These are phyloP conservation scores for Myotis brandtii DNA, from an alignment of 2,113 vertebrate genomes.

Conservation along the genomic window DNA sequence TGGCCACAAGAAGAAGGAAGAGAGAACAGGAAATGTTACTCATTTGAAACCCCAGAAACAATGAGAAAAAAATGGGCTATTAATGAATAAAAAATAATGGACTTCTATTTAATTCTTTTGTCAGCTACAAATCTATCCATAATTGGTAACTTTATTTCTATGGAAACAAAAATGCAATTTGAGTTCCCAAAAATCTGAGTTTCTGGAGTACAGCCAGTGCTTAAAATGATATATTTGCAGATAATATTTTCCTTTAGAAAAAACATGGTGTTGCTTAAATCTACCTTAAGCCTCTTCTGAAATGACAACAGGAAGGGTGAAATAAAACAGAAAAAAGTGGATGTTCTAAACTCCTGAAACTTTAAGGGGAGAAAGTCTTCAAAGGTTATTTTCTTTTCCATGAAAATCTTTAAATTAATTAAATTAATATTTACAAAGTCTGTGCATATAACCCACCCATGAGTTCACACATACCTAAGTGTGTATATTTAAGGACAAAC, in stretches of 20 bases:
- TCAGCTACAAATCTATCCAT: slow-evolving; percentile 36
- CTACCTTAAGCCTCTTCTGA: slow-evolving; percentile 33
- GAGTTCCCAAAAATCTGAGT: slow-evolving; percentile 24
- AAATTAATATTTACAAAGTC: background rate
- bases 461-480: background rate
- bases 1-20: slow-evolving; percentile 52
- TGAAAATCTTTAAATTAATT: background rate
- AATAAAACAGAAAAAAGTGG: slow-evolving; percentile 17
- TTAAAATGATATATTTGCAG: slow-evolving; percentile 36
- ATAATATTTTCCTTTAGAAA: slow-evolving; percentile 40
- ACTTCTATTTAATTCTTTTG: slow-evolving; percentile 14
- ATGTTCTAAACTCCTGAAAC: background rate
- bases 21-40: slow-evolving; percentile 53
- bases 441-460: background rate
- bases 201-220: slow-evolving; percentile 27
- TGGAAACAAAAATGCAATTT: slow-evolving; percentile 27
- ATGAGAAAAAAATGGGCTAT: background rate
- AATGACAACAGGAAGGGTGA: slow-evolving; percentile 6
- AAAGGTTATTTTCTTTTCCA: background rate
- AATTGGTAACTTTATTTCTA: slow-evolving; percentile 55
- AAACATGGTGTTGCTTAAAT: slow-evolving; percentile 40
- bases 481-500: slow-evolving; percentile 23
- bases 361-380: background rate
- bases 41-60: slow-evolving; percentile 48
- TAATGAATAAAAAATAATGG: background rate